Evolutionary conservation across 2,113 vertebrate genomes (phyloP).

Genomic region (human (Homo sapiens)): GRCh38 chr5:77527001-77527500

Average conservation of each 20-base stretch:
- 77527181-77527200: not conserved
- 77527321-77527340: not conserved
- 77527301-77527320: not conserved
- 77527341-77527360: not conserved
- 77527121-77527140: not conserved
- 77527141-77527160: not conserved
- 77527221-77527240: not conserved
- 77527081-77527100: not conserved
- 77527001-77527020: conserved; percentile 15
- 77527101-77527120: not conserved
- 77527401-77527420: not conserved
- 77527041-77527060: not conserved
- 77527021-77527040: not conserved
- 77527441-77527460: not conserved
- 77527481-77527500: not conserved
- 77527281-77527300: not conserved
- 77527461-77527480: not conserved
- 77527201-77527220: not conserved
- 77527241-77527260: not conserved
- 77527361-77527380: not conserved
- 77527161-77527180: not conserved
- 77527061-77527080: not conserved
- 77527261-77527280: not conserved
- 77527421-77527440: not conserved
- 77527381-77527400: not conserved